Conservation (phyloP, 2,113 vertebrate genomes). For the Delphinus delphis region DNA sequence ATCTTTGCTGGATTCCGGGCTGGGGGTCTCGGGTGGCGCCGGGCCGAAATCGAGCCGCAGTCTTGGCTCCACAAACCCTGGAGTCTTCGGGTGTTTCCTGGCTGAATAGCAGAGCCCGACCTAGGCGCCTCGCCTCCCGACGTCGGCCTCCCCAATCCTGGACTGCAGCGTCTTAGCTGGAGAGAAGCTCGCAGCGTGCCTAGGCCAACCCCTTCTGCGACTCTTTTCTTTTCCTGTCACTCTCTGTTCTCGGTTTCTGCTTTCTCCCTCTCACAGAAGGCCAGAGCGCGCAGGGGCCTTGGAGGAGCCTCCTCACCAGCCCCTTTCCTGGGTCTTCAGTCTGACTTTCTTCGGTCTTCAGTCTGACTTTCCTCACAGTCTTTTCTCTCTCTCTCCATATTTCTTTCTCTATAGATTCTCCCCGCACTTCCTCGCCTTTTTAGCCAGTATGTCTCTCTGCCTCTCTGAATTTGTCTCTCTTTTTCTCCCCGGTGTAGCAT, state of each 20-base stretch:
- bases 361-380: neutral
- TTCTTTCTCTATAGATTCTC: neutral
- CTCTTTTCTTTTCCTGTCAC: slow-evolving; percentile 54
- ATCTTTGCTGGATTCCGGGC: neutral
- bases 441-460: neutral
- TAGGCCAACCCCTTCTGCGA: slow-evolving; percentile 25
- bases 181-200: slow-evolving; percentile 19
- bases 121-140: neutral
- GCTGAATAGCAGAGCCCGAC: neutral
- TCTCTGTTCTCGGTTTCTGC: slow-evolving; percentile 43
- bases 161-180: neutral
- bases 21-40: neutral
- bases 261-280: slow-evolving; percentile 41
- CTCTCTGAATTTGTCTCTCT: neutral
- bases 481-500: neutral
- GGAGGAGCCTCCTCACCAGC: neutral
- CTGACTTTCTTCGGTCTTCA: slow-evolving; percentile 16
- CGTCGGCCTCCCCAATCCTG: neutral
- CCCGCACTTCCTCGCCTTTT: neutral
- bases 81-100: neutral
- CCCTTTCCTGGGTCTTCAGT: slow-evolving; percentile 16
- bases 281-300: neutral
- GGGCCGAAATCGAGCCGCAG: neutral
- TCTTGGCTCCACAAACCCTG: neutral
- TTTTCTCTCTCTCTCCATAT: neutral